phyloP scores from a whole-genome alignment of 2,113 vertebrate genomes.

The Trematocara zebra region DNA sequence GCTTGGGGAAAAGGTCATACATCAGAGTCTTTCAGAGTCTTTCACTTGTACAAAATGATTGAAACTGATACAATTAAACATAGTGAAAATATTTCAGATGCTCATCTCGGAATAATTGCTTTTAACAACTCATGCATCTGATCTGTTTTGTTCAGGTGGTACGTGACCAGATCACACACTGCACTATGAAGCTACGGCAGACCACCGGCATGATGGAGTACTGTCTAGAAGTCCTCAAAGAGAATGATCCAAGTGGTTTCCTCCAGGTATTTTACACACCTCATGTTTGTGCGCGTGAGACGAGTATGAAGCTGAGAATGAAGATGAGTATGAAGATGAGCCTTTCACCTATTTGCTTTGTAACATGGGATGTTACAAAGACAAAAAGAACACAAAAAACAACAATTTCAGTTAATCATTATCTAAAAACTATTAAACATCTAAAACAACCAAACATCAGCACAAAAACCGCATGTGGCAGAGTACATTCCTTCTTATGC shows the following conservation, averaged over 20 bases:
- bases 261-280: constrained; percentile 79
- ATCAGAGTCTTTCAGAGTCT: not conserved
- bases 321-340: not conserved
- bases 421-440: not conserved
- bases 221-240: constrained; percentile 94
- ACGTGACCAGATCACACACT: constrained; percentile 98
- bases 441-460: not conserved
- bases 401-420: not conserved
- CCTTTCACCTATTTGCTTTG: not conserved
- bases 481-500: not conserved
- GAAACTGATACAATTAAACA: not conserved
- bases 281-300: not conserved
- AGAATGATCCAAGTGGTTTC: constrained; percentile 95
- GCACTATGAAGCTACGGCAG: constrained; percentile 96
- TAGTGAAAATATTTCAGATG: not conserved
- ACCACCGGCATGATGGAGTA: constrained; percentile 98
- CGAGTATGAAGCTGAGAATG: not conserved
- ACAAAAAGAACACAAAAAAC: not conserved
- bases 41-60: not conserved
- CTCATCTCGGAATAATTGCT: not conserved
- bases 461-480: not conserved
- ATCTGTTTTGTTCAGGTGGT: constrained; percentile 78
- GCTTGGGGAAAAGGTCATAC: not conserved
- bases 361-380: not conserved
- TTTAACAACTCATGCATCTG: not conserved